Evolutionary conservation across 2,113 vertebrate genomes (phyloP).

Genomic region (Pelusios castaneus): DNA sequence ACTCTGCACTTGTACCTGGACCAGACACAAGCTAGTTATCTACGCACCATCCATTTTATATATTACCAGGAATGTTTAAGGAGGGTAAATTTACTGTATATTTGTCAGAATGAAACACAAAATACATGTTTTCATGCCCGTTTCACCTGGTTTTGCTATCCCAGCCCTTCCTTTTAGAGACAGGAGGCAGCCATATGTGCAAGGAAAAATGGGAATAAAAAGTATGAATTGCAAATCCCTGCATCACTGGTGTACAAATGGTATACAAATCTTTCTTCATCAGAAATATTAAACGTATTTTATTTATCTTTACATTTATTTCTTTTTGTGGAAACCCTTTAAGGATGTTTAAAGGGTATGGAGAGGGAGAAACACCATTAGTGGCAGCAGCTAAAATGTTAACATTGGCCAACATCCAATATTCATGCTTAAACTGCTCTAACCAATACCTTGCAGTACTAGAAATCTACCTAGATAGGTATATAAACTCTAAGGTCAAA

Average conservation of each 20-base stretch:
- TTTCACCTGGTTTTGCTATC: background rate
- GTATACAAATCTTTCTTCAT: constrained; percentile 55
- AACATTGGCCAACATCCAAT: constrained; percentile 38
- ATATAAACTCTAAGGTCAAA: too few relatives aligned
- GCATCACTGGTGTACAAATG: background rate
- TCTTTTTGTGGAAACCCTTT: constrained; percentile 43
- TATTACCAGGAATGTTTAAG: constrained; percentile 8
- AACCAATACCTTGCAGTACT: background rate
- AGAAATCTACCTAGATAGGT: background rate
- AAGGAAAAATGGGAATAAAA: constrained; percentile 17
- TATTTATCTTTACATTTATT: constrained; percentile 30
- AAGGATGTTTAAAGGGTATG: constrained; percentile 47
- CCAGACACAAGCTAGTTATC: constrained; percentile 23
- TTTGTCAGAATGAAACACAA: background rate
- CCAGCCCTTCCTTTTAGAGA: background rate
- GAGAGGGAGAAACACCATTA: constrained; percentile 41
- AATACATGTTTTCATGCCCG: background rate
- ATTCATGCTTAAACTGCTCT: constrained; percentile 14
- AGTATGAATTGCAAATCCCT: background rate
- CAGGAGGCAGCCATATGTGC: background rate
- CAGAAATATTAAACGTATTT: constrained; percentile 35
- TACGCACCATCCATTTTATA: background rate
- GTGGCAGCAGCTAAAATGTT: constrained; percentile 1
- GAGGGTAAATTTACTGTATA: background rate
- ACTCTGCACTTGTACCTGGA: background rate